Base-by-base conservation (phyloP, 2,888 invertebrate species). In the Molorchus minor region DNA sequence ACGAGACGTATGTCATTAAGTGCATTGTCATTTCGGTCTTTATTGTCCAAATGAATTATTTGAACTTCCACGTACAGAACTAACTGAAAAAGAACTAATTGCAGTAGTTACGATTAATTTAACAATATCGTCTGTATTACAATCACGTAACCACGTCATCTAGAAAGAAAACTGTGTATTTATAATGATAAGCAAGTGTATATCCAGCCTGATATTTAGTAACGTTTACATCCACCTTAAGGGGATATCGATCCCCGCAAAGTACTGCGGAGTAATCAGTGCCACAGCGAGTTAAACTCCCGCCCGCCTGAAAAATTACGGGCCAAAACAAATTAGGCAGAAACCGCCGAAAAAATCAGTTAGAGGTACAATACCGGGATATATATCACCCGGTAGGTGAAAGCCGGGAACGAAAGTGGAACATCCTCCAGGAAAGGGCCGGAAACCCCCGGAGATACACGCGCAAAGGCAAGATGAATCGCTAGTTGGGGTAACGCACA, bases 401-500 rank as follows among this genome's bases (percentile, higher is more conserved):
- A 38, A 51, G 38, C 13, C 2, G 15, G 38, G 17, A 40, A 35
- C 47, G 47, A 46, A 41, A 17, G 43, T 15, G 16, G 17, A 35
- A 30, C 17, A 56, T 52, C 51, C 46, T 30, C 29, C 12, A 45
- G 43, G 47, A 54, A 45, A 43, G 40, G 47, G 55, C 43, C 49
- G 38, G 60, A 35, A 60, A 25, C 64, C 68, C 67, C 70, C 64
- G 70, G 72, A 55, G 36, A 45, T 30, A 29, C n/a, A 25, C 47
- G 35, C 35, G 20, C 10, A 8, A 36, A n/a, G 56, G 47, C 47
- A 60, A 55, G 75, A 77, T 77, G 75, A 77, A 76, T 76, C 73
- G 71, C 71, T 72, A 72, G 73, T 74, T 72, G 73, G 44, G 56
- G 61, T 54, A 54, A 61, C 71, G 72, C 69, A 71, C 72, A n/a